Evolutionary conservation across 2,797 vertebrate genomes (phyloP).

Genomic region (Borostomias antarcticus): DNA sequence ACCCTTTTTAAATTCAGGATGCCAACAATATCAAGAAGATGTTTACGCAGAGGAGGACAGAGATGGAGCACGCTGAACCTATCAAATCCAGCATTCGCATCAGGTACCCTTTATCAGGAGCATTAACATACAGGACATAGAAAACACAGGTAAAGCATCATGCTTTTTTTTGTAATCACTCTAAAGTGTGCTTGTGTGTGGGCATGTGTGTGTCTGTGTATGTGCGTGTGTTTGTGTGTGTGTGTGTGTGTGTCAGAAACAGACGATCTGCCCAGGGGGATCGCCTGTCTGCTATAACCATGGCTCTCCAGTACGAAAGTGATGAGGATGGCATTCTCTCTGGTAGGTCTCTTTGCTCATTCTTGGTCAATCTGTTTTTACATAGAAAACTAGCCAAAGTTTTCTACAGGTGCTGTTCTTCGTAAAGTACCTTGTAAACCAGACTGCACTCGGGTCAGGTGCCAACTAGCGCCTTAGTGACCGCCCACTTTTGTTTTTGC

Average conservation of each 20-base stretch:
- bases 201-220: conserved; percentile 38
- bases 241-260: conserved; percentile 78
- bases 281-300: conserved; percentile 93
- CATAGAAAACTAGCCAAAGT: no score
- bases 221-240: conserved; percentile 16
- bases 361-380: no score
- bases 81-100: conserved; percentile 95
- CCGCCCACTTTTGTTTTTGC: no score
- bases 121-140: not conserved
- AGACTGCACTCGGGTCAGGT: no score
- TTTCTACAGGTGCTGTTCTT: no score
- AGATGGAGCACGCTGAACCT: conserved; percentile 93
- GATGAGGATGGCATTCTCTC: conserved; percentile 94
- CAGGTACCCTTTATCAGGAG: conserved; percentile 75
- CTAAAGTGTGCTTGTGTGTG: conserved; percentile 5
- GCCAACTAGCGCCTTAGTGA: no score
- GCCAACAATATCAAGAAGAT: conserved; percentile 98
- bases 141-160: no score
- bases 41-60: conserved; percentile 93
- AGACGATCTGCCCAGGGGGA: conserved; percentile 91
- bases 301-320: conserved; percentile 97
- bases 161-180: no score
- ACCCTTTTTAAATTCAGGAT: conserved; percentile 78
- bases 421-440: no score
- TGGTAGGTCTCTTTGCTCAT: conserved; percentile 80